Evolutionary conservation across 2,888 invertebrate genomes (phyloP).

Genomic region (Tenodera sinensis): DNA sequence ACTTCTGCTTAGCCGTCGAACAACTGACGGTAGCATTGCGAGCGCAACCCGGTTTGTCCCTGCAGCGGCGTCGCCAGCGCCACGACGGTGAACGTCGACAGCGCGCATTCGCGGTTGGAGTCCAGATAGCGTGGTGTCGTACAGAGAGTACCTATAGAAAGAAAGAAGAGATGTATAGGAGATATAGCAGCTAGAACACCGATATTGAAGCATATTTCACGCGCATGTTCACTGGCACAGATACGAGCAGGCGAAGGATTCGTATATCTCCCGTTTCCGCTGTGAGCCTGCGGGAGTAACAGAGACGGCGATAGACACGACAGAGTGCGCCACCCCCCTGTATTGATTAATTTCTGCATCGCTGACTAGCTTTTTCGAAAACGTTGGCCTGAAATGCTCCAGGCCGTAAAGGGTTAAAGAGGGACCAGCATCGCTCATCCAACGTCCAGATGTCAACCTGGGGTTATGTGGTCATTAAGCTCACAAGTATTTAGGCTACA

Average conservation of each 20-base stretch:
- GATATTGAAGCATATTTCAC: not conserved
- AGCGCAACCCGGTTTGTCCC: not conserved
- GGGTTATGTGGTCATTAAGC: not conserved
- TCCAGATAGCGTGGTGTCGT: not conserved
- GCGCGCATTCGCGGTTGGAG: not conserved
- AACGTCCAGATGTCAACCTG: not conserved
- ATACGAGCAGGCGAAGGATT: not conserved
- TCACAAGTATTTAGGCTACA: not conserved
- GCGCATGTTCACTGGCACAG: not conserved
- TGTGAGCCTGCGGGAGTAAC: not conserved
- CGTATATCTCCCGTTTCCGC: not conserved
- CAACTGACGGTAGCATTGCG: slow-evolving; percentile 1
- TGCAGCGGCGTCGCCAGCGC: not conserved
- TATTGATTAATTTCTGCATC: slow-evolving; percentile 12
- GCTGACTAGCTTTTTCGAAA: not conserved
- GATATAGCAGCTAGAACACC: not conserved
- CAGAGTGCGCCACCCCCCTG: not conserved
- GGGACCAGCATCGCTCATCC: not conserved
- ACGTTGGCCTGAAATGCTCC: not conserved
- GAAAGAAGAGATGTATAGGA: not conserved
- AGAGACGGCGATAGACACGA: not conserved
- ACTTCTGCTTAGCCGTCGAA: not conserved
- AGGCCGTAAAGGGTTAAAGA: not conserved
- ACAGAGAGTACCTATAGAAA: not conserved
- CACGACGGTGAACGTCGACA: not conserved